Evolutionary conservation across 2,888 invertebrate species (phyloP).

Genomic region (Myopa tessellatipennis): DNA sequence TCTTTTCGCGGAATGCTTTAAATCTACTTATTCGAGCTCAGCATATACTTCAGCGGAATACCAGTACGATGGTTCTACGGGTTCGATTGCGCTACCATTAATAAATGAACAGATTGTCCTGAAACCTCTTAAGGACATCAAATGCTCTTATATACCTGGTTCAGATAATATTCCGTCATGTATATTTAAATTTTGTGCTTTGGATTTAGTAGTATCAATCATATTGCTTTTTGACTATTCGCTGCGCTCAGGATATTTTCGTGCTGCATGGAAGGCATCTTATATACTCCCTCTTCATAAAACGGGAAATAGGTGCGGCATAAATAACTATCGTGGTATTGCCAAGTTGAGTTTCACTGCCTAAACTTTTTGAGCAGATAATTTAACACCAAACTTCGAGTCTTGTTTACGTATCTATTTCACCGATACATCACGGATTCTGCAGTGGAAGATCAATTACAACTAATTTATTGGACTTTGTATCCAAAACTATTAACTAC

Average conservation of each 20-base stretch:
- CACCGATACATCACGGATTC: constrained; percentile 7
- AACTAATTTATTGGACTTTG: too few relatives aligned
- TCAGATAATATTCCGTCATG: constrained; percentile 15
- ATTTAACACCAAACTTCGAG: neutral
- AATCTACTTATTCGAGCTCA: neutral
- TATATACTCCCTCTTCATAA: neutral
- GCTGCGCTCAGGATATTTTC: neutral
- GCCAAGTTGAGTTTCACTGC: neutral
- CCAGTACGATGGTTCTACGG: neutral
- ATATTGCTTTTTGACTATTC: neutral
- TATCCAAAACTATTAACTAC: too few relatives aligned
- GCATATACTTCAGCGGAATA: neutral
- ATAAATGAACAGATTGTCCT: neutral
- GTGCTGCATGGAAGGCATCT: neutral
- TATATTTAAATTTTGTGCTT: neutral
- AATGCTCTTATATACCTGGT: neutral
- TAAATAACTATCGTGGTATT: constrained; percentile 4
- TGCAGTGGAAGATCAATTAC: too few relatives aligned
- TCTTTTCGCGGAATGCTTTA: too few relatives aligned
- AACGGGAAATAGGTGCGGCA: neutral
- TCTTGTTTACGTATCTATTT: neutral
- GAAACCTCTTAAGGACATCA: neutral
- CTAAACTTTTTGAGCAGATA: neutral
- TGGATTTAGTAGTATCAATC: neutral
- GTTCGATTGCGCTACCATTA: neutral